Evolutionary conservation across 2,113 vertebrate genomes (phyloP).

Genomic region (Eublepharis macularius): DNA sequence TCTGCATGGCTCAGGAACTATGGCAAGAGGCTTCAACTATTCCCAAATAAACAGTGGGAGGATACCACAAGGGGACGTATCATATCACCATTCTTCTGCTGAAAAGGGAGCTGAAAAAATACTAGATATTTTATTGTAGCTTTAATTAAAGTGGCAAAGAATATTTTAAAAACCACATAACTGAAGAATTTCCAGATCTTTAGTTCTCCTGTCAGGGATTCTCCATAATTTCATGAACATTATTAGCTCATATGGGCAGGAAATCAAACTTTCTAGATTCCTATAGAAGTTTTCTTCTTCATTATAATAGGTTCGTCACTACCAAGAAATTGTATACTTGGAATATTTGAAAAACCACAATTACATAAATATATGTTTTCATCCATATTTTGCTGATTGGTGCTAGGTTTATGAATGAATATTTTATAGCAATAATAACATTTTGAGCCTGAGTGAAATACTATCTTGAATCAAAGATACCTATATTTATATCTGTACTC

Average conservation of each 20-base stretch:
- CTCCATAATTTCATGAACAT: neutral
- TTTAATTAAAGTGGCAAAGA: slow-evolving; percentile 19
- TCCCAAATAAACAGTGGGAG: slow-evolving; percentile 37
- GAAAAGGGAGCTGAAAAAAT: slow-evolving; percentile 82
- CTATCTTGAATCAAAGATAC: slow-evolving; percentile 6
- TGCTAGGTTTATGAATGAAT: neutral
- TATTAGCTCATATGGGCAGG: neutral
- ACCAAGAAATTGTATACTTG: neutral
- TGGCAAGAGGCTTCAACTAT: slow-evolving; percentile 56
- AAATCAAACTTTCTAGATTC: slow-evolving; percentile 4
- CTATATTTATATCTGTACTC: neutral
- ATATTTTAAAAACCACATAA: neutral
- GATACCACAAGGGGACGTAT: slow-evolving; percentile 64
- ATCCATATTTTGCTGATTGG: neutral
- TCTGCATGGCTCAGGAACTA: slow-evolving; percentile 73
- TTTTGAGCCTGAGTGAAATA: neutral
- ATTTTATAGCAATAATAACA: neutral
- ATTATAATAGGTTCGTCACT: neutral
- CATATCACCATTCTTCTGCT: slow-evolving; percentile 77
- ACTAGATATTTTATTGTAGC: slow-evolving; percentile 79
- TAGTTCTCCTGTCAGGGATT: neutral
- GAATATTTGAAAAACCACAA: neutral
- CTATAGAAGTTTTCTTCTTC: neutral
- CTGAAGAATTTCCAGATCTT: neutral
- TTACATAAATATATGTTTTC: neutral